phyloP scores from a whole-genome alignment of 2,113 vertebrate genomes.

The Phocoena sinus region DNA sequence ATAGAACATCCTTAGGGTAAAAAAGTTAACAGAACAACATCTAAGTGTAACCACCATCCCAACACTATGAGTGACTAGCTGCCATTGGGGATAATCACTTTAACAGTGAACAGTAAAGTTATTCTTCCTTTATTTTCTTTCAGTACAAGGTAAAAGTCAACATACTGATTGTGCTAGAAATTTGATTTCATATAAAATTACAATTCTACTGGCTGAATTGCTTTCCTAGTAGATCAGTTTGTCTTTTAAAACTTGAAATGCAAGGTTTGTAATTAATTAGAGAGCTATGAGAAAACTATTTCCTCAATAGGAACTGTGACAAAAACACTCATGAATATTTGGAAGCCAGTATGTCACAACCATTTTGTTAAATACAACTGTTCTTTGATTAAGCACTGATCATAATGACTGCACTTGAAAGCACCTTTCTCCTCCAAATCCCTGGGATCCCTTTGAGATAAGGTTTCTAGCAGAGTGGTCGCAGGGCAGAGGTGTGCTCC shows the following conservation, averaged over 20 bases:
- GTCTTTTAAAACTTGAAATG: background rate
- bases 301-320: background rate
- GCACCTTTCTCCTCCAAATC: background rate
- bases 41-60: background rate
- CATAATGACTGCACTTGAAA: background rate
- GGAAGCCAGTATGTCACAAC: background rate
- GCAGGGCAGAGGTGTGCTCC: background rate
- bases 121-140: background rate
- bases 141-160: background rate
- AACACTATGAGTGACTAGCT: fast-evolving
- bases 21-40: background rate
- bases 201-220: background rate
- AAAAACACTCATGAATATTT: background rate
- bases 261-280: background rate
- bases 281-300: background rate
- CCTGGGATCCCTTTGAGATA: background rate
- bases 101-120: background rate
- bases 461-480: background rate
- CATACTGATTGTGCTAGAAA: background rate
- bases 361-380: background rate
- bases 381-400: background rate
- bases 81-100: fast-evolving
- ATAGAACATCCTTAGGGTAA: too few relatives aligned
- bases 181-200: background rate
- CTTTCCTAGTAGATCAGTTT: background rate